These are phyloP conservation scores for Athene cunicularia DNA, from an alignment of 2,113 vertebrate species.

Conservation along the genomic window DNA sequence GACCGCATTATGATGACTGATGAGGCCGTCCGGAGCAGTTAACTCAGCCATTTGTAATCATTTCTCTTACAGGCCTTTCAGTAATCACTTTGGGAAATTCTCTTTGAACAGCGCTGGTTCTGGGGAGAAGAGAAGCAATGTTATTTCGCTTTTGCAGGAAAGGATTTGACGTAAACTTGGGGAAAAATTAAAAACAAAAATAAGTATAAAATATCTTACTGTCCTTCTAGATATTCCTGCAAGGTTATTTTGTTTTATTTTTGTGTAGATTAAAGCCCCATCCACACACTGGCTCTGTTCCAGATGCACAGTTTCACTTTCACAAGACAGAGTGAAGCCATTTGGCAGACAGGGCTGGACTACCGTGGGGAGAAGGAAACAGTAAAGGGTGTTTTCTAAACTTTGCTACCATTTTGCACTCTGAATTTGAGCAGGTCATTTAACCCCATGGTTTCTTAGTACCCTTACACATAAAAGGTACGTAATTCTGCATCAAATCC, in stretches of 20 bases:
- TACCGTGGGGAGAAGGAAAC: not conserved
- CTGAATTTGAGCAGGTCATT: not conserved
- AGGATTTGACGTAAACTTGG: not conserved
- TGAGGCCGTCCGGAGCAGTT: conserved; percentile 54
- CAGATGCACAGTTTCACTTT: not conserved
- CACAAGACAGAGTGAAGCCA: not conserved
- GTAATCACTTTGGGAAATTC: conserved; percentile 61
- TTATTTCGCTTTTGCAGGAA: conserved; percentile 15
- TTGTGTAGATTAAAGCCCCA: not conserved
- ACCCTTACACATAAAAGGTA: not conserved
- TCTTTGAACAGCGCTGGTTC: conserved; percentile 33
- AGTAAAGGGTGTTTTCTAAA: not conserved
- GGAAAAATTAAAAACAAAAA: not conserved
- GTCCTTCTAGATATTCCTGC: not conserved
- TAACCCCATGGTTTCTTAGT: not conserved
- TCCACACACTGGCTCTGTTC: not conserved
- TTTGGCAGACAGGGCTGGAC: not conserved
- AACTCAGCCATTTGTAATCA: conserved; percentile 72
- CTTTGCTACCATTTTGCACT: not conserved
- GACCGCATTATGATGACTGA: conserved; percentile 62
- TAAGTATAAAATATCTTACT: not conserved
- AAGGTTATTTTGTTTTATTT: not conserved
- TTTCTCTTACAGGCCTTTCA: conserved; percentile 59
- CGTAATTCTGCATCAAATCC: not conserved
- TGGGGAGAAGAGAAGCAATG: not conserved